Base-by-base conservation (phyloP, 2,888 invertebrate species). In the Rhagonycha fulva region DNA sequence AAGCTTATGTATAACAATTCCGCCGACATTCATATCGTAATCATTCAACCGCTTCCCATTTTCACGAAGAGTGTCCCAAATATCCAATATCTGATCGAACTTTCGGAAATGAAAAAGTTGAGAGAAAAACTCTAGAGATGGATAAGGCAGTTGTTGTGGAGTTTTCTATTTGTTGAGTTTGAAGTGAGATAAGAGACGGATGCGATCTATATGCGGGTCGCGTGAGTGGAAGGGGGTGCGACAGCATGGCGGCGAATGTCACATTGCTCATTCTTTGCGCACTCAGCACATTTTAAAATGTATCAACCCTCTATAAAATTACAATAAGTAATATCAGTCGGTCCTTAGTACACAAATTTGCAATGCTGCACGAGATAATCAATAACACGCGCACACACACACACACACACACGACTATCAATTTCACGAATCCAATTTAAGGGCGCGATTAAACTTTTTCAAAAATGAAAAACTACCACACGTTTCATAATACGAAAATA, bases 241-340 rank as follows among this genome's bases (percentile, higher is more conserved):
- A 87, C 88, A 87, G 86, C 82, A 87, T 87, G 88, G 88, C 88
- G 88, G 85, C 88, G 84, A 81, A 85, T 84, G 87, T 87, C 88
- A 87, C 87, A 88, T 88, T 87, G 87, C 86, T 88, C 88, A 88
- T 87, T 87, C 87, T 86, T 86, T 85, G 87, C 87, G 87, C 87
- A 87, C 86, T 87, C 88, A 86, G 87, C 88, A 88, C 87, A 88
- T 87, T 87, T 87, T 87, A 87, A 88, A 88, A 87, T 87, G 87
- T 87, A 87, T 87, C 87, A 87, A 86, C 86, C 87, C 87, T 83
- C 87, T 86, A 87, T 87, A 87, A 87, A 87, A 88, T 88, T 87
- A 87, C 87, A 87, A 87, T 87, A 87, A 87, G 85, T 86, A 87
- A 87, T 87, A 79, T 79, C 32, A 61, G 47, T 47, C 74, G 69